Conservation (phyloP, 2,113 vertebrate genomes). For the Petrocephalus microphthalmus region DNA sequence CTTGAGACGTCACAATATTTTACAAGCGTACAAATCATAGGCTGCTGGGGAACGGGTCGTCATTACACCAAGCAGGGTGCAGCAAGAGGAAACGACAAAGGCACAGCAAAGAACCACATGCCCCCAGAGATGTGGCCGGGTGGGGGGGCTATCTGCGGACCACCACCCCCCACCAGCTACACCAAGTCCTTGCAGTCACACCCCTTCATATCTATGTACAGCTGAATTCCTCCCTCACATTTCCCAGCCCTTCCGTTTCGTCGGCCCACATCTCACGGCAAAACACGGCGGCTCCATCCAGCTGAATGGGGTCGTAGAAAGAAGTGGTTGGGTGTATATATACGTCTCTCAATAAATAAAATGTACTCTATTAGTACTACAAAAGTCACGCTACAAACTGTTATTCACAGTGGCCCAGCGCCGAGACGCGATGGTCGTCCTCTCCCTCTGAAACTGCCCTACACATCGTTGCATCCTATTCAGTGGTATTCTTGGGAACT, state of each 20-base stretch:
- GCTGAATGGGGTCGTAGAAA: not conserved
- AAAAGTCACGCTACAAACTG: not conserved
- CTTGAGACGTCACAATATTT: constrained; percentile 89
- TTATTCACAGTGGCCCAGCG: constrained; percentile 12
- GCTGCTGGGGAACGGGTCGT: constrained; percentile 68
- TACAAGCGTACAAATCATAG: constrained; percentile 90
- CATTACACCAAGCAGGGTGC: constrained; percentile 76
- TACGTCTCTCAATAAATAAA: constrained; percentile 16
- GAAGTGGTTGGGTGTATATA: not conserved
- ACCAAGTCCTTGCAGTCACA: constrained; percentile 31
- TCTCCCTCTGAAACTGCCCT: not conserved
- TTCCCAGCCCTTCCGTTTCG: not conserved
- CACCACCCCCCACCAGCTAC: constrained; percentile 22
- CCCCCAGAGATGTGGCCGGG: constrained; percentile 36
- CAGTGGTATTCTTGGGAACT: not conserved
- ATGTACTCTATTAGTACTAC: not conserved
- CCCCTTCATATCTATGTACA: constrained; percentile 43
- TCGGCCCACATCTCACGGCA: constrained; percentile 22
- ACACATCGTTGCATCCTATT: not conserved
- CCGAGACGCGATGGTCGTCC: not conserved
- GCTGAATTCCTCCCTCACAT: not conserved
- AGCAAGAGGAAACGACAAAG: constrained; percentile 87
- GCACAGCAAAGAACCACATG: constrained; percentile 71
- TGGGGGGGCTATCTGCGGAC: not conserved
- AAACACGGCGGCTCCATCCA: not conserved